Conservation (phyloP, 2,888 invertebrate genomes). For the Drosophila falleni region DNA sequence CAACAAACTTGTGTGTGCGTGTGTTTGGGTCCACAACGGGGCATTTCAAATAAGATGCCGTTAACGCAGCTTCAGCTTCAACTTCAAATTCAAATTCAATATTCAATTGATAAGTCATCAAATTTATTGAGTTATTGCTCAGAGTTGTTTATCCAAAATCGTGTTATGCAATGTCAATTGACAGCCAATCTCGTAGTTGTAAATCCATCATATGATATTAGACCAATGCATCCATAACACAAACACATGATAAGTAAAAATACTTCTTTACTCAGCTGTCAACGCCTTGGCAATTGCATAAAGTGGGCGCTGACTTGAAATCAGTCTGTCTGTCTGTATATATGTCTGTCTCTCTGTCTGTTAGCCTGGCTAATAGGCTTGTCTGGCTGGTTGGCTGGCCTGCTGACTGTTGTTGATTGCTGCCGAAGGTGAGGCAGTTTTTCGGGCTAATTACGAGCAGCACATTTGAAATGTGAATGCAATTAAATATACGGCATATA, state of each 20-base stretch:
- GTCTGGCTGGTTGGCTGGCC: conserved; percentile 1
- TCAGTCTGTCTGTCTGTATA: conserved; percentile 4
- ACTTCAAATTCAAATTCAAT: not conserved
- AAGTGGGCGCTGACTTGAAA: conserved; percentile 14
- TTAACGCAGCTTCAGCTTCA: conserved; percentile 28
- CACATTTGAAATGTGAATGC: conserved; percentile 42
- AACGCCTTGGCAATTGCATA: conserved; percentile 31
- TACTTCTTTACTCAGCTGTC: conserved; percentile 11
- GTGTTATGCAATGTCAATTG: conserved; percentile 41
- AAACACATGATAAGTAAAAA: not conserved
- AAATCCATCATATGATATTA: conserved; percentile 25
- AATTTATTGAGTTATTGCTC: conserved; percentile 37
- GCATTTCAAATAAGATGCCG: conserved; percentile 41
- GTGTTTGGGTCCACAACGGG: conserved; percentile 28
- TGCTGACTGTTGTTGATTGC: conserved; percentile 7
- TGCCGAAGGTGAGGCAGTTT: conserved; percentile 51
- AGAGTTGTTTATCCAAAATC: conserved; percentile 33
- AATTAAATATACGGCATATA: conserved; percentile 18
- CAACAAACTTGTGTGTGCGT: conserved; percentile 51
- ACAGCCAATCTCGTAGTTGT: conserved; percentile 28
- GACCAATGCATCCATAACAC: conserved; percentile 20
- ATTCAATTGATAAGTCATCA: conserved; percentile 23
- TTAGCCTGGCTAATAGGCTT: conserved; percentile 1
- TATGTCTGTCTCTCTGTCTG: conserved; percentile 2
- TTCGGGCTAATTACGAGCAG: conserved; percentile 34